These are phyloP conservation scores for Podarcis raffonei DNA, from an alignment of 2,113 vertebrate species.

Conservation along the genomic window DNA sequence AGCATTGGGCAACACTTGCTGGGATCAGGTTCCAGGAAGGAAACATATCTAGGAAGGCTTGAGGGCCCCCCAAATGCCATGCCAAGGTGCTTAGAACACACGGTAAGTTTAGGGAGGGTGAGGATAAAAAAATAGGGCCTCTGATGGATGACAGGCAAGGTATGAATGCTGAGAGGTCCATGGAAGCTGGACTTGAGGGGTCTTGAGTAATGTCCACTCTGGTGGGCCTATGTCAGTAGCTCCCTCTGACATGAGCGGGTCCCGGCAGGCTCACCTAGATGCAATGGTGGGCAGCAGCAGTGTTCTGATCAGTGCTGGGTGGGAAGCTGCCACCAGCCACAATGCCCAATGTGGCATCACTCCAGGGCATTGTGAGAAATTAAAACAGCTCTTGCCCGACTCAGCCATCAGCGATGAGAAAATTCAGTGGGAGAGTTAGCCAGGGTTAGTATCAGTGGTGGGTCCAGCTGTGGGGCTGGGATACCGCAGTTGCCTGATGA, in stretches of 20 bases:
- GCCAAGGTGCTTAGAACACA: not conserved
- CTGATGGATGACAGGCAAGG: not conserved
- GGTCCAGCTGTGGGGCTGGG: not conserved
- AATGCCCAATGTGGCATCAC: not conserved
- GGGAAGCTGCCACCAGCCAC: not conserved
- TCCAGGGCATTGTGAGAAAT: not conserved
- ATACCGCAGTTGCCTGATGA: not conserved
- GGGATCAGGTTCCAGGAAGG: not conserved
- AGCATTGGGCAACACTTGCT: not conserved
- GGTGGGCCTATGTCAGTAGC: not conserved
- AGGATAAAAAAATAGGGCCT: not conserved
- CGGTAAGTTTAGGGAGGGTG: not conserved
- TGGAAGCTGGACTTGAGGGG: not conserved
- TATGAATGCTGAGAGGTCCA: too few relatives aligned
- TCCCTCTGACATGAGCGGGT: not conserved
- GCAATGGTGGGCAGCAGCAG: not conserved
- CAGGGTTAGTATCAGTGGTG: not conserved
- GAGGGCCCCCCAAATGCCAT: not conserved
- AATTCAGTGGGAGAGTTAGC: not conserved
- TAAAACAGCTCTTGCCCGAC: not conserved
- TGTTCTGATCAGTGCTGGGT: too few relatives aligned
- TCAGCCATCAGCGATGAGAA: not conserved
- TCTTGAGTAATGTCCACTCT: not conserved
- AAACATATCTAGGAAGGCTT: not conserved
- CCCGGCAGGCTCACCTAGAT: too few relatives aligned